Conservation (phyloP, 2,113 vertebrate species). For the Glaucidium brasilianum region DNA sequence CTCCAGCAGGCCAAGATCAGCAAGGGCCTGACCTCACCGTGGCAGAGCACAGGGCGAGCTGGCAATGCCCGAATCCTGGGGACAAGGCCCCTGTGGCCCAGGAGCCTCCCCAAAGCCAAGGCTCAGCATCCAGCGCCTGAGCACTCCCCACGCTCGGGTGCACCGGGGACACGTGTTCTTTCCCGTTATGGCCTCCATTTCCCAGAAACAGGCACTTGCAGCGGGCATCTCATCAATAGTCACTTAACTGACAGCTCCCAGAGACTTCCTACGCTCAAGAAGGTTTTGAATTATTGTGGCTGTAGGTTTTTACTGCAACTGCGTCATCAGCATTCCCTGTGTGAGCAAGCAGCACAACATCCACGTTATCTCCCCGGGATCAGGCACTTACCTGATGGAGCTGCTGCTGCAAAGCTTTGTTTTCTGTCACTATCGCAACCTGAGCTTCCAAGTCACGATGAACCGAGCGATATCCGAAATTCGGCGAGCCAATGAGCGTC, state of each 20-base stretch:
- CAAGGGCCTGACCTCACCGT: background rate
- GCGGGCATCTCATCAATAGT: conserved; percentile 54
- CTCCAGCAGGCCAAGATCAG: background rate
- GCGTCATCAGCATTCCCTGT: background rate
- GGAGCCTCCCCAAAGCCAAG: background rate
- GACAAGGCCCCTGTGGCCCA: background rate
- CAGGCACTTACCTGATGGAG: conserved; percentile 84
- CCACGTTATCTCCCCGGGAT: fast-evolving
- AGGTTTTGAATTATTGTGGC: background rate
- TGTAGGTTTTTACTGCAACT: conserved; percentile 1
- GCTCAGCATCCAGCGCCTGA: background rate
- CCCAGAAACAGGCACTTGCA: conserved; percentile 25
- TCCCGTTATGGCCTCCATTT: background rate
- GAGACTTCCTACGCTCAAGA: background rate
- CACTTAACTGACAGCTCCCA: conserved; percentile 28
- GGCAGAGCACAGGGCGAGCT: fast-evolving
- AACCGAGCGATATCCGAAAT: conserved; percentile 96
- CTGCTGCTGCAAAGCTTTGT: conserved; percentile 84
- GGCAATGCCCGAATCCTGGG: background rate
- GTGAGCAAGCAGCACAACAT: background rate
- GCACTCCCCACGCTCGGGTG: background rate
- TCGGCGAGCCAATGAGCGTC: conserved; percentile 95
- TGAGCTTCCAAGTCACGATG: conserved; percentile 97
- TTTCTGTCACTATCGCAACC: conserved; percentile 93
- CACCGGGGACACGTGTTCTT: background rate